A percentile compares a stretch with the other conserved stretches of the same genome.
These are phyloP conservation scores for Aurelia sp. DNA, from an alignment of 30 jellyfish, hydroid and myxozoan species.

Conservation along the genomic window DNA sequence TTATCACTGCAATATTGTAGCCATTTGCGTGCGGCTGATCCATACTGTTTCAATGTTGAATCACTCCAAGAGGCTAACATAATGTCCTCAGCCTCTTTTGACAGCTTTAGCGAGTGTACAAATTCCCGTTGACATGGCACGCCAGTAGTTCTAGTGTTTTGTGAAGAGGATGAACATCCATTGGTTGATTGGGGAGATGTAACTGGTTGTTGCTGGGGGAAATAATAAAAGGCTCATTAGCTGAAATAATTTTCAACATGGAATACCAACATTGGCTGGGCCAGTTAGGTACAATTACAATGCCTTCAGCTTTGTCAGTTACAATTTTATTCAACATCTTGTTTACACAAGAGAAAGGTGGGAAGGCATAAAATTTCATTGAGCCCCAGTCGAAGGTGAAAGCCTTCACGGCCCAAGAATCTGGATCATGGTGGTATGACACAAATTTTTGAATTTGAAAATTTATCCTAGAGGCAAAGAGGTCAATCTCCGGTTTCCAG, in stretches of 20 bases:
- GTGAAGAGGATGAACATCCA: constrained; percentile 38
- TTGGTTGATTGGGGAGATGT: constrained; percentile 25
- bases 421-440: constrained; percentile 51
- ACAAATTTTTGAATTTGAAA: constrained; percentile 5
- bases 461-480: constrained; percentile 44
- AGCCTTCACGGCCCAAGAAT: not conserved
- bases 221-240: constrained; percentile 8
- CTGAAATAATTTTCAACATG: not conserved
- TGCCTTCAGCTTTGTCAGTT: constrained; percentile 38
- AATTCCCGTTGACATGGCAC: constrained; percentile 17
- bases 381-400: constrained; percentile 1
- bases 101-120: not conserved
- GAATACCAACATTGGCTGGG: constrained; percentile 59
- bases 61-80: constrained; percentile 6
- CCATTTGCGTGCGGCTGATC: not conserved
- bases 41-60: constrained; percentile 13
- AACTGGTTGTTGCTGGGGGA: constrained; percentile 52
- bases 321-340: constrained; percentile 9
- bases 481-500: constrained; percentile 15
- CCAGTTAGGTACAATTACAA: constrained; percentile 58
- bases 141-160: constrained; percentile 29
- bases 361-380: constrained; percentile 37
- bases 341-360: constrained; percentile 26
- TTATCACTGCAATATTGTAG: constrained; percentile 1
- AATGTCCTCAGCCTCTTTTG: constrained; percentile 2